phyloP scores from a whole-genome alignment of 2,888 invertebrate species.

The Schizaphis graminum region DNA sequence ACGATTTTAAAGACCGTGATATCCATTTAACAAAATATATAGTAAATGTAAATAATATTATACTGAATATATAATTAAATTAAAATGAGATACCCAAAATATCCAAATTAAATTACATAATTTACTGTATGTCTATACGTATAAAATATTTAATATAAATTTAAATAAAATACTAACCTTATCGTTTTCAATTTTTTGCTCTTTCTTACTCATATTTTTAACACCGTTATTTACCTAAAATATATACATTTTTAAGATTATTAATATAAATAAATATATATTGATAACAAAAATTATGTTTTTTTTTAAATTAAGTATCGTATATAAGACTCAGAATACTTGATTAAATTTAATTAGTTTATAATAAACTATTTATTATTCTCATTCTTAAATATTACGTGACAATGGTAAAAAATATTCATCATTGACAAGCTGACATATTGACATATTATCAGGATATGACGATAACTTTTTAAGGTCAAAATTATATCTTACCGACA shows the following conservation, averaged over 20 bases:
- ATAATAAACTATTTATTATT: too few relatives aligned
- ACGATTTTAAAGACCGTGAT: background rate
- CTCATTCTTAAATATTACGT: too few relatives aligned
- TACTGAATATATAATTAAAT: background rate
- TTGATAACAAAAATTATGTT: too few relatives aligned
- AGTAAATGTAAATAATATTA: too few relatives aligned
- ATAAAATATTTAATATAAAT: background rate
- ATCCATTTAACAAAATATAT: background rate
- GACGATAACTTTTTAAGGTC: too few relatives aligned
- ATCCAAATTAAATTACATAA: background rate
- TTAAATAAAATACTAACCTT: conserved; percentile 30
- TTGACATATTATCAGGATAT: too few relatives aligned
- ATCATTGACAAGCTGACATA: too few relatives aligned
- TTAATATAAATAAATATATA: background rate
- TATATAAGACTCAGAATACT: too few relatives aligned
- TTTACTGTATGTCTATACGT: background rate
- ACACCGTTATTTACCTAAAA: conserved; percentile 23
- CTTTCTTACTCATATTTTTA: conserved; percentile 32
- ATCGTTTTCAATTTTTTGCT: conserved; percentile 18
- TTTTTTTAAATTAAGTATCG: too few relatives aligned
- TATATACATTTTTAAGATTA: background rate
- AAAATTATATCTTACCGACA: too few relatives aligned
- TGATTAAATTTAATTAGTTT: too few relatives aligned
- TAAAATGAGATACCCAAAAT: background rate
- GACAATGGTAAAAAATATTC: too few relatives aligned